Evolutionary conservation across 2,888 invertebrate species (phyloP).

Genomic region (Fragum whitleyi): DNA sequence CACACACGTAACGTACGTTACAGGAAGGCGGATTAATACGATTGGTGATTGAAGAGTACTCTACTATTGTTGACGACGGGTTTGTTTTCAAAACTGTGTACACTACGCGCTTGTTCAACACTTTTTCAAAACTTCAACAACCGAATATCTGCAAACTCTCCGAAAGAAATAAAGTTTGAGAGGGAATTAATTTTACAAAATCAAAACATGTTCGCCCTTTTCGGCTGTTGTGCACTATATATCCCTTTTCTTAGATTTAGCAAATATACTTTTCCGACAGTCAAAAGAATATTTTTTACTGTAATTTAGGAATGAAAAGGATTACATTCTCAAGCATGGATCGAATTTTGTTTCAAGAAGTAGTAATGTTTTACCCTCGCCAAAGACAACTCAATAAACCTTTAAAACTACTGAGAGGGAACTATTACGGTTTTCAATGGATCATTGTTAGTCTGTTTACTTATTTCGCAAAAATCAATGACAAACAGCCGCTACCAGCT

Average conservation of each 20-base stretch:
- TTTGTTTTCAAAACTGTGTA: slow-evolving; percentile 26
- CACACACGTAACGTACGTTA: no score
- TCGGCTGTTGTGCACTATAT: no score
- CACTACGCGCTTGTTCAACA: slow-evolving; percentile 9
- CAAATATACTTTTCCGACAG: no score
- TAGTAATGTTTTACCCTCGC: slow-evolving; percentile 36
- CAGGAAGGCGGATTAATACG: not conserved
- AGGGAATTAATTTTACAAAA: no score
- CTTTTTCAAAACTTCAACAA: not conserved
- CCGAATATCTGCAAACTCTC: no score
- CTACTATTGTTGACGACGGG: slow-evolving; percentile 1
- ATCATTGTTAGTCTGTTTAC: slow-evolving; percentile 47
- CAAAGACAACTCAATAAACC: slow-evolving; percentile 60
- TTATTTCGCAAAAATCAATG: slow-evolving; percentile 44
- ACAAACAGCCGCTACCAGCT: not conserved
- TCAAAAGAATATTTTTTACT: no score
- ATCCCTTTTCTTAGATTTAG: no score
- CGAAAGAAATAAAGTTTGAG: no score
- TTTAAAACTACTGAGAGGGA: slow-evolving; percentile 52
- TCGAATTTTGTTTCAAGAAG: slow-evolving; percentile 62
- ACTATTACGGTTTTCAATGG: slow-evolving; percentile 46
- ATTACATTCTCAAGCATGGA: slow-evolving; percentile 29
- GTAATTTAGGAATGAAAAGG: not conserved
- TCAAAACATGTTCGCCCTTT: no score
- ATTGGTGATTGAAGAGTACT: slow-evolving; percentile 11